Evolutionary conservation across 2,888 invertebrate genomes (phyloP), one percentile per base, ranked within the genome.

Genomic region (Diloba caeruleocephala): DNA sequence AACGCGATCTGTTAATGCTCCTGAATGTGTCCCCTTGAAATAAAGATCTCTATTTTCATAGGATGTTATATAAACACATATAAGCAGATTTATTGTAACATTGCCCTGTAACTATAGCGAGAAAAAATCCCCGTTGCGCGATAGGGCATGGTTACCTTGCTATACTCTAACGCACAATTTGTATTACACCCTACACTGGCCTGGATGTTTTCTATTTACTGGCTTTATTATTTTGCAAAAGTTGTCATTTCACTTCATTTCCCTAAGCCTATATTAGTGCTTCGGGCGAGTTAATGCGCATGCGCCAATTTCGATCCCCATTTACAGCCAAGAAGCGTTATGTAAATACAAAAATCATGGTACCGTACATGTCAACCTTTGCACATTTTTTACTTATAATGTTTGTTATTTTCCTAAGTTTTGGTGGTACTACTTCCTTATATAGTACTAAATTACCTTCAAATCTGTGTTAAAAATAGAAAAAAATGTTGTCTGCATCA

Each of bases 271-370:
- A 3, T 21, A 10, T 1, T 4, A 37, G 5, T 38, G 32, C 42
- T 52, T 39, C 13, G 13, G 9, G 29, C 9, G 19, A 42, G 39
- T 25, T 8, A 19, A 38, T 43, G n/a, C 42, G 62, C 59, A 62
- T 62, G 61, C 61, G 64, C 61, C 46, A 64, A 43, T 58, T 64
- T 58, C 14, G 58, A 43, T 46, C 43, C 17, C 12, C 28, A 43
- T 57, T 50, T 25, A 58, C 38, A 58, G 14, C 15, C 15, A 25
- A 43, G 29, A 45, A 59, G 21, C 37, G 59, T 26, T 1, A 41
- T 57, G 52, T 58, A 58, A 57, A 63, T 63, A 63, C 31, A 36
- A 64, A 62, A 64, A 64, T 53, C 53, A 58, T 43, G 17, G 43
- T 46, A 31, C 53, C 44, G 41, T 23, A 37, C 32, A 42, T 64